Percentiles rank a stretch among this genome's conserved stretches.
Evolutionary conservation across 2,888 invertebrate genomes (phyloP).

Genomic region (Drosophila pegasa): DNA sequence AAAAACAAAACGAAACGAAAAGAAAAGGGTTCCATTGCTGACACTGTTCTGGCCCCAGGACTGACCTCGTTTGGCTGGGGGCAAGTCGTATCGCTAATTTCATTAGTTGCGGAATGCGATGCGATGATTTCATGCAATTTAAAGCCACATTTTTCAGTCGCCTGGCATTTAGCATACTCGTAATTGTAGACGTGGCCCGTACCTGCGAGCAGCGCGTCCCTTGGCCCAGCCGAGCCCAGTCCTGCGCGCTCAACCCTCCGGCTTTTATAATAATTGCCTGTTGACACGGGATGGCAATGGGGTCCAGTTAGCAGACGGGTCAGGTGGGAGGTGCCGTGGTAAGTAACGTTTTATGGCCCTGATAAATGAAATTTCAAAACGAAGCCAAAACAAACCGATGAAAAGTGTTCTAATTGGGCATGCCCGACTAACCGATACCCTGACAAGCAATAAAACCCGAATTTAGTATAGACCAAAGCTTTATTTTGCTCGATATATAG

Average conservation of each 20-base stretch:
- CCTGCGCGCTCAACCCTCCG: conserved; percentile 40
- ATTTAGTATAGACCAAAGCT: not conserved
- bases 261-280: conserved; percentile 82
- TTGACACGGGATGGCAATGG: conserved; percentile 79
- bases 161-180: conserved; percentile 69
- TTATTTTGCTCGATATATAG: no score
- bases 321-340: conserved; percentile 23
- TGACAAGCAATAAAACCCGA: not conserved
- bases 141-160: conserved; percentile 76
- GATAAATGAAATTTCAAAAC: conserved; percentile 80
- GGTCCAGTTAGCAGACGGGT: conserved; percentile 30
- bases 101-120: conserved; percentile 75
- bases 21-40: conserved; percentile 53
- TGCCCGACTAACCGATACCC: not conserved
- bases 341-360: conserved; percentile 70
- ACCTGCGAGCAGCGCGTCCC: not conserved
- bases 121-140: conserved; percentile 82
- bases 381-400: conserved; percentile 59
- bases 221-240: conserved; percentile 3
- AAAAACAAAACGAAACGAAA: conserved; percentile 14
- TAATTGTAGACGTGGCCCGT: conserved; percentile 46
- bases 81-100: conserved; percentile 67
- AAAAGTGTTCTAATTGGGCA: conserved; percentile 13
- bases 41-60: conserved; percentile 33
- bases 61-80: conserved; percentile 54